A percentile compares a stretch with the other conserved stretches of the same genome.
Evolutionary conservation across 2,888 invertebrate genomes (phyloP).

Genomic region (Marronus borbonicus): DNA sequence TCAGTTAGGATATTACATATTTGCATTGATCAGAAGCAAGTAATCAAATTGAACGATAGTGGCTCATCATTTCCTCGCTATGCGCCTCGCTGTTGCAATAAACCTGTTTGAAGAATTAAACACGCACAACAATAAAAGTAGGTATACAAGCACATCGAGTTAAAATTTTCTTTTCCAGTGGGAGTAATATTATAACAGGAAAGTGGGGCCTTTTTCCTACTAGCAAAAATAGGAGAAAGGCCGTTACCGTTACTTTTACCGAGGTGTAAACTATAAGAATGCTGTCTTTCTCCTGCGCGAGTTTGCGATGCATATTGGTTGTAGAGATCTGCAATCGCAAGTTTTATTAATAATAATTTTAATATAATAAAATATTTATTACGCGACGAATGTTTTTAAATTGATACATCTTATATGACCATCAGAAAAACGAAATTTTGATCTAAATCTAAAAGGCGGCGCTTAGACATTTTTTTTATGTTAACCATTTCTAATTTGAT

Average conservation of each 20-base stretch:
- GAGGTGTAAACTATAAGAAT: conserved; percentile 12
- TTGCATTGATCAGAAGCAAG: not conserved
- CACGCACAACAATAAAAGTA: conserved; percentile 22
- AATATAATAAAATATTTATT: not conserved
- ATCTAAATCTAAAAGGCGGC: too few relatives aligned
- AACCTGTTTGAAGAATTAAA: conserved; percentile 8
- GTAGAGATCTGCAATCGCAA: not conserved
- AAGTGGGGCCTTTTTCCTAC: conserved; percentile 36
- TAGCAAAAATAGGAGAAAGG: conserved; percentile 41
- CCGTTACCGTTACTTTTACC: conserved; percentile 44
- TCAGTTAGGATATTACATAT: not conserved
- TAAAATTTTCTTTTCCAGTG: conserved; percentile 39
- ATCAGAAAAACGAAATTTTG: too few relatives aligned
- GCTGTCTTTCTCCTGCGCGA: conserved; percentile 29
- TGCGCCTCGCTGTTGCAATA: not conserved
- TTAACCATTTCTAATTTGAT: too few relatives aligned
- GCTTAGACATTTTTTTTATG: too few relatives aligned
- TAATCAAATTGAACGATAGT: not conserved
- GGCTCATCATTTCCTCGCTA: conserved; percentile 8
- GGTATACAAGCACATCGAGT: conserved; percentile 3
- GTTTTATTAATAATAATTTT: too few relatives aligned
- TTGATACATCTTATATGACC: too few relatives aligned
- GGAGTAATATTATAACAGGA: conserved; percentile 31
- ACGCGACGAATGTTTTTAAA: too few relatives aligned
- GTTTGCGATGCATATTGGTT: conserved; percentile 10